Conservation (phyloP, 1,140 invertebrate species). For the Lasioglossum albipes region DNA sequence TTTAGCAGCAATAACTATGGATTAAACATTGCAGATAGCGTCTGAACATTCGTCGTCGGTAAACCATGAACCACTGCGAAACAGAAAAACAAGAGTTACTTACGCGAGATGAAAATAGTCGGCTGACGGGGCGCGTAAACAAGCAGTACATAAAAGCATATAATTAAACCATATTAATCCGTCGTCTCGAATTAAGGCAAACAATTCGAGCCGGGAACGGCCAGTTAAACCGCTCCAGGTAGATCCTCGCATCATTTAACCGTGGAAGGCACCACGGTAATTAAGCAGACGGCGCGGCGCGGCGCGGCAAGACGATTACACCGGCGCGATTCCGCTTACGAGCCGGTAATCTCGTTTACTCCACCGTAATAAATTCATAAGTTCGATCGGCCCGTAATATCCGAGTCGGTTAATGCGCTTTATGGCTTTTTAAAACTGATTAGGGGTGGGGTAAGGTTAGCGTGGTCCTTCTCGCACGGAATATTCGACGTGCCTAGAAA, state of each 20-base stretch:
- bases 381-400: constrained; percentile 64
- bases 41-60: too few species aligned
- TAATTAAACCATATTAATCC: neutral
- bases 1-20: too few species aligned
- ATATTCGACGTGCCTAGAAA: constrained; percentile 18
- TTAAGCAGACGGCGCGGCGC: constrained; percentile 19
- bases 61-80: neutral
- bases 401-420: constrained; percentile 61
- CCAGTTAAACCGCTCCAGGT: neutral
- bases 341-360: constrained; percentile 57
- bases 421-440: constrained; percentile 69
- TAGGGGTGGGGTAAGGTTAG: constrained; percentile 32
- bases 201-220: neutral
- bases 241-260: neutral
- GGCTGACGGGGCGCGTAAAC: neutral
- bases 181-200: neutral
- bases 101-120: neutral
- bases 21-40: too few species aligned
- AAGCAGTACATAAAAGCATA: too few species aligned
- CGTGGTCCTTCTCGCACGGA: neutral
- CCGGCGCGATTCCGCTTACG: constrained; percentile 35
- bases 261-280: constrained; percentile 1
- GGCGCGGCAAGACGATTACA: constrained; percentile 6
- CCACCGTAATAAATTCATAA: constrained; percentile 67
- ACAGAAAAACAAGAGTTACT: neutral